Percentiles rank a stretch among this genome's conserved stretches.
Evolutionary conservation across 2,113 vertebrate species (phyloP).

Genomic region (Athene noctua): DNA sequence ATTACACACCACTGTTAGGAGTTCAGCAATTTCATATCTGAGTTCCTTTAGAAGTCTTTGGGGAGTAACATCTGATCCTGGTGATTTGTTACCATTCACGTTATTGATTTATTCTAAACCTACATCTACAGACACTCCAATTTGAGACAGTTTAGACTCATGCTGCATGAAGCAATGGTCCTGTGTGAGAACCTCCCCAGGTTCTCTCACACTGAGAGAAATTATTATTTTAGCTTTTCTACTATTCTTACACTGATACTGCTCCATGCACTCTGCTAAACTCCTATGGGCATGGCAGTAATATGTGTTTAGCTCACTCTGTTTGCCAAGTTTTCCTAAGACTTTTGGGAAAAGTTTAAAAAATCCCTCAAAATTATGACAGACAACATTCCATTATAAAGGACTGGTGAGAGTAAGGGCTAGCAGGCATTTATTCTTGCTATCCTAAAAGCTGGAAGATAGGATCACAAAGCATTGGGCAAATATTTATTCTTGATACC

Average conservation of each 20-base stretch:
- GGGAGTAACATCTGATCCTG: constrained; percentile 34
- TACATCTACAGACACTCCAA: not conserved
- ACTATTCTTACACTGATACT: not conserved
- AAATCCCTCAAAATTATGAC: not conserved
- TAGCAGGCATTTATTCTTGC: not conserved
- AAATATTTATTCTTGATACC: not conserved
- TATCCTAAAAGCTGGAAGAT: not conserved
- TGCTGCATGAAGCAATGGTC: not conserved
- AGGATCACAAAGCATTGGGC: not conserved
- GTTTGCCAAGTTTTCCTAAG: not conserved
- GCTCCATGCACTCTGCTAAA: not conserved
- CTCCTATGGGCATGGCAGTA: not conserved
- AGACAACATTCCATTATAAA: not conserved
- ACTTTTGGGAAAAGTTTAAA: not conserved
- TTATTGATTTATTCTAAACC: constrained; percentile 55
- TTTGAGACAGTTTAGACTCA: not conserved
- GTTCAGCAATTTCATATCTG: constrained; percentile 34
- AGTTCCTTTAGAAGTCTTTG: constrained; percentile 33
- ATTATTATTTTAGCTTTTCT: not conserved
- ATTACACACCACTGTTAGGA: constrained; percentile 8
- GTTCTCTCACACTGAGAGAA: not conserved
- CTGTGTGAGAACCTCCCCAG: not conserved
- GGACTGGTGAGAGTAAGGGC: not conserved
- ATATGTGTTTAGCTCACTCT: not conserved
- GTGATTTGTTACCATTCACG: constrained; percentile 48